A percentile compares a stretch with the other conserved stretches of the same genome.
phyloP scores from a whole-genome alignment of 2,888 invertebrate species.

The Andrena camellia region DNA sequence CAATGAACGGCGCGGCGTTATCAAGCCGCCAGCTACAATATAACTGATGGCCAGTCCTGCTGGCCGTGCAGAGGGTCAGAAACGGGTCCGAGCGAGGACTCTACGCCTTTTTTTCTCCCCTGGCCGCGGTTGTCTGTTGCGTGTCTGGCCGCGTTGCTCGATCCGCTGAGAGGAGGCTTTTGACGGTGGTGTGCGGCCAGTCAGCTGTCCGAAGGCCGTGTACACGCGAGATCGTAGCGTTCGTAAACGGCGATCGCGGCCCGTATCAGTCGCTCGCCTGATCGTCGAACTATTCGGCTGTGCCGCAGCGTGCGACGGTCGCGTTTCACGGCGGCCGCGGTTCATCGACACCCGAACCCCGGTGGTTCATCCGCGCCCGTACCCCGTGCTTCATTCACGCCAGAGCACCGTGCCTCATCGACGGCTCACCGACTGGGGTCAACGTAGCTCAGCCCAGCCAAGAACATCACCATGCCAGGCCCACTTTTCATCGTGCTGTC shows the following conservation, averaged over 20 bases:
- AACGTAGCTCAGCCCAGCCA: background rate
- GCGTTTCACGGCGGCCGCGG: constrained; percentile 1
- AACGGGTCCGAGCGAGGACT: constrained; percentile 8
- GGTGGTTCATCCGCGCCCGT: background rate
- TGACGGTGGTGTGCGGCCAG: constrained; percentile 23
- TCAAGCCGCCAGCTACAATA: constrained; percentile 51
- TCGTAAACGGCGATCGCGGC: constrained; percentile 43
- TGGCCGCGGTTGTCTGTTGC: background rate
- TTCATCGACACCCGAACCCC: constrained; percentile 9
- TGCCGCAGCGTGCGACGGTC: constrained; percentile 8
- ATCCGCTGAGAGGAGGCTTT: background rate
- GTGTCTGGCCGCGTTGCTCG: background rate
- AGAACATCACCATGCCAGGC: constrained; percentile 34
- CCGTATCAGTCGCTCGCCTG: constrained; percentile 59
- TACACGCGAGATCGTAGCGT: constrained; percentile 51
- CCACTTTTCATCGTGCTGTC: constrained; percentile 33
- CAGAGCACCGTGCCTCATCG: background rate
- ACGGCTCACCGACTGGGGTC: background rate
- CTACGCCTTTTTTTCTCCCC: background rate
- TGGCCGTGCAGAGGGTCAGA: constrained; percentile 25
- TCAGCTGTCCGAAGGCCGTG: constrained; percentile 56
- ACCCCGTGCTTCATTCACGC: background rate
- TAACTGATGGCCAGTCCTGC: constrained; percentile 54
- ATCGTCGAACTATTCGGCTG: constrained; percentile 59
- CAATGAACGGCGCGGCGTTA: constrained; percentile 54